Conservation (phyloP, 2,113 vertebrate species). For the Neotragus pygmaeus region DNA sequence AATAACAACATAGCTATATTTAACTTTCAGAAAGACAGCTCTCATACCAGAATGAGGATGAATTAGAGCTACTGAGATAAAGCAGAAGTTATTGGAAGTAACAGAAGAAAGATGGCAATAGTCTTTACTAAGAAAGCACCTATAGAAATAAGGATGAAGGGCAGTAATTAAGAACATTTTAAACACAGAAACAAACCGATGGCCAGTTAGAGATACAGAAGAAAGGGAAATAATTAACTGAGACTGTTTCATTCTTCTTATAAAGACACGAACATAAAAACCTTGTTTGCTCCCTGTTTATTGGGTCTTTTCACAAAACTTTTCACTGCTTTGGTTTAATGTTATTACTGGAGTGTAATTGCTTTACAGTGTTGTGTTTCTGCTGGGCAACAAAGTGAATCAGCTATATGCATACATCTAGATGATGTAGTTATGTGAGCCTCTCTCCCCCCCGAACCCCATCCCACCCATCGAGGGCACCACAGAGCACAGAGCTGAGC, state of each 20-base stretch:
- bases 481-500: background rate
- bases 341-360: background rate
- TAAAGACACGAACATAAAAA: background rate
- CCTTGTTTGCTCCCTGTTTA: background rate
- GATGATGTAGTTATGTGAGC: background rate
- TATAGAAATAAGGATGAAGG: background rate
- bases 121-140: background rate
- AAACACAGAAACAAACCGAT: background rate
- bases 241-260: background rate
- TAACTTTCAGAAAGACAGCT: constrained; percentile 26
- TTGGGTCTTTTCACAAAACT: background rate
- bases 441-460: background rate
- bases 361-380: background rate
- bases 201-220: background rate
- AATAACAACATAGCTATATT: constrained; percentile 26
- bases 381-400: background rate
- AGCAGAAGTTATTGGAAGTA: constrained; percentile 20
- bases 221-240: background rate
- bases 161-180: background rate
- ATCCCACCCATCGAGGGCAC: background rate
- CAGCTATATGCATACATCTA: background rate
- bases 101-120: background rate
- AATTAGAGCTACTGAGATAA: constrained; percentile 12
- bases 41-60: background rate
- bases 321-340: background rate